phyloP scores from a whole-genome alignment of 1,140 invertebrate genomes.

The Phymastichus coffea region DNA sequence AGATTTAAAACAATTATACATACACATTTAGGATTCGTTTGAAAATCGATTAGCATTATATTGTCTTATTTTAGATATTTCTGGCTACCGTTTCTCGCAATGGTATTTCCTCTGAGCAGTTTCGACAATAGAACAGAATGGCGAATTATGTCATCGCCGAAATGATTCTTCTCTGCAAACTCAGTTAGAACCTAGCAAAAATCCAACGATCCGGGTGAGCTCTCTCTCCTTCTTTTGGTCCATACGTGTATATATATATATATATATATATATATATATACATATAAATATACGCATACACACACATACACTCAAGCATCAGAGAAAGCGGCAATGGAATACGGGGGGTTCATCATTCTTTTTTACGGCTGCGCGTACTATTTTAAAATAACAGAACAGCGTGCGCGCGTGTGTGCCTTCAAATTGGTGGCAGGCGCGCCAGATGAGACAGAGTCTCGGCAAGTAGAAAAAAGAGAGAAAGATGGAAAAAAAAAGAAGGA shows the following conservation, averaged over 20 bases:
- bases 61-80: too few species aligned
- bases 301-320: not conserved
- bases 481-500: conserved; percentile 2
- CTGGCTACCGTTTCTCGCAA: not conserved
- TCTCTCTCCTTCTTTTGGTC: not conserved
- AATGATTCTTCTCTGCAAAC: not conserved
- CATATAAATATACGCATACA: too few species aligned
- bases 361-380: conserved; percentile 49
- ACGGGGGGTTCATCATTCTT: conserved; percentile 44
- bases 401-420: not conserved
- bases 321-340: not conserved
- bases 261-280: too few species aligned
- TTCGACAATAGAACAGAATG: conserved; percentile 10
- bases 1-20: not conserved
- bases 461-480: not conserved
- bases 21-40: not conserved
- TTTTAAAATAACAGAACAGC: conserved; percentile 50
- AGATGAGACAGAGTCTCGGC: too few species aligned
- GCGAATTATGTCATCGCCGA: conserved; percentile 20
- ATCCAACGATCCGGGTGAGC: conserved; percentile 7
- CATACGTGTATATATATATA: too few species aligned
- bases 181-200: conserved; percentile 15
- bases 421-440: not conserved
- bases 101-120: conserved; percentile 4
- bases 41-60: too few species aligned